A percentile compares a stretch with the other conserved stretches of the same genome.
These are phyloP conservation scores for Cyclina sinensis DNA, from an alignment of 1,140 invertebrate species.

Conservation along the genomic window DNA sequence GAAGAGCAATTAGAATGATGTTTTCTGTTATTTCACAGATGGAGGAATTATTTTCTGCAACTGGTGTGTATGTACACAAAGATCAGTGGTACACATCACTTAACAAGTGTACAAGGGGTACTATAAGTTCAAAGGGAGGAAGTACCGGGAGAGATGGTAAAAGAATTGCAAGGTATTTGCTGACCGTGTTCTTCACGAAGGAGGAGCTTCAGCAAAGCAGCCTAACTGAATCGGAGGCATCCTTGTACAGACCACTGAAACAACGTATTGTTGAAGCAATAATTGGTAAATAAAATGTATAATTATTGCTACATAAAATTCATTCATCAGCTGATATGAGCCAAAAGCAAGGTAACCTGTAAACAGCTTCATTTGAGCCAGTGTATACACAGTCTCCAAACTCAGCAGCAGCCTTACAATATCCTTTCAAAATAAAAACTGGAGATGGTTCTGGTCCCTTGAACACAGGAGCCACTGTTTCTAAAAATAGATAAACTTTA, in stretches of 20 bases:
- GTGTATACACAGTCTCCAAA: too few relatives aligned
- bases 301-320: too few relatives aligned
- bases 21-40: slow-evolving; percentile 12
- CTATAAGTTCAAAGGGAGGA: slow-evolving; percentile 22
- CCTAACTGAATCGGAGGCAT: not conserved
- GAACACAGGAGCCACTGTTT: too few relatives aligned
- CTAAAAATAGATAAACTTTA: too few relatives aligned
- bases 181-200: slow-evolving; percentile 26
- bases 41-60: slow-evolving; percentile 30
- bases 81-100: slow-evolving; percentile 10
- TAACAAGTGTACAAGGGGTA: not conserved
- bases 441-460: too few relatives aligned
- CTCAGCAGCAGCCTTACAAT: too few relatives aligned
- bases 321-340: too few relatives aligned
- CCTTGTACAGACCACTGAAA: not conserved
- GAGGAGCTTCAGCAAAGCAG: too few relatives aligned
- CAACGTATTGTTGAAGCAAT: not conserved
- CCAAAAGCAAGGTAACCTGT: too few relatives aligned
- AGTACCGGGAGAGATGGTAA: slow-evolving; percentile 8
- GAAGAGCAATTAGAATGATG: not conserved
- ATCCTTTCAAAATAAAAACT: too few relatives aligned
- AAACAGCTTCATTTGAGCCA: too few relatives aligned
- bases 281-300: not conserved
- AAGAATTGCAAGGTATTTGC: slow-evolving; percentile 12
- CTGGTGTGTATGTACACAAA: slow-evolving; percentile 18